phyloP scores from a whole-genome alignment of 2,113 vertebrate species.

The western clawed frog (Xenopus tropicalis) region DNA sequence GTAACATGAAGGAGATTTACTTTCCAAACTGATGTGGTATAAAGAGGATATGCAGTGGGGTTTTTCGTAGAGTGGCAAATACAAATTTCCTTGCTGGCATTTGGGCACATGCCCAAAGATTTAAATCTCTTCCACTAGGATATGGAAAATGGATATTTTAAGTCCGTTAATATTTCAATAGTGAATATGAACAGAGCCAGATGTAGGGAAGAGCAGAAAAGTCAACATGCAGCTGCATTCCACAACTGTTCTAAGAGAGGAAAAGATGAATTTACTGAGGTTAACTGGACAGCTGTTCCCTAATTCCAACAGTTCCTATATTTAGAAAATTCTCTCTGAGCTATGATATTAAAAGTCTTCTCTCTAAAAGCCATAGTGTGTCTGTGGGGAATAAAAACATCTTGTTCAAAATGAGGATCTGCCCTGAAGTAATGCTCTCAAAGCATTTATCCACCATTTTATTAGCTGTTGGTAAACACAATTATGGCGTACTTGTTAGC shows the following conservation, averaged over 20 bases:
- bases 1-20: constrained; percentile 10
- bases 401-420: constrained; percentile 40
- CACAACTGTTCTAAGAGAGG: constrained; percentile 23
- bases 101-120: constrained; percentile 12
- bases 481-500: neutral
- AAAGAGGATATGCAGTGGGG: constrained; percentile 22
- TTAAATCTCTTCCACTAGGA: neutral
- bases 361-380: constrained; percentile 36
- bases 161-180: constrained; percentile 18
- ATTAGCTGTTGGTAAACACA: constrained; percentile 28
- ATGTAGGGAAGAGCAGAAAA: constrained; percentile 32
- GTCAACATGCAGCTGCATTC: constrained; percentile 16
- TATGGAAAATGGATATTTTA: constrained; percentile 11
- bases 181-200: constrained; percentile 27
- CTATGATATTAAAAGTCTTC: constrained; percentile 39
- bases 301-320: constrained; percentile 29
- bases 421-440: constrained; percentile 17
- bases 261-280: constrained; percentile 31
- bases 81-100: constrained; percentile 15
- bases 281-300: constrained; percentile 28
- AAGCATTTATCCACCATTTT: constrained; percentile 35
- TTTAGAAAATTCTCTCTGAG: constrained; percentile 38
- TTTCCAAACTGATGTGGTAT: constrained; percentile 29
- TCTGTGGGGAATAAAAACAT: constrained; percentile 37
- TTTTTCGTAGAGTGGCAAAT: constrained; percentile 34